phyloP scores from a whole-genome alignment of 1,140 invertebrate species.

The Oryctes rhinoceros region DNA sequence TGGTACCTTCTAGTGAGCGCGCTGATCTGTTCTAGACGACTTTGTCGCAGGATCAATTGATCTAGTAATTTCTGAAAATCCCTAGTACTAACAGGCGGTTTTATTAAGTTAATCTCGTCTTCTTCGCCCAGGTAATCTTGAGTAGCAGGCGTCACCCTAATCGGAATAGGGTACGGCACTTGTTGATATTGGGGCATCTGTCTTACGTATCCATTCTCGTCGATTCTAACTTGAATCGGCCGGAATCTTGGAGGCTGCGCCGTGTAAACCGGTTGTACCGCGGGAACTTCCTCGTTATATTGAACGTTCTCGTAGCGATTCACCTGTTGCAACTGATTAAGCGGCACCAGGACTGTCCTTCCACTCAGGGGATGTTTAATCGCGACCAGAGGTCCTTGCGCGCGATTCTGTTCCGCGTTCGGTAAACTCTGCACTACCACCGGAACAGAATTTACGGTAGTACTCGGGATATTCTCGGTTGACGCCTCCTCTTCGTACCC shows the following conservation, averaged over 20 bases:
- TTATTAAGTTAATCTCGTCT: conserved; percentile 56
- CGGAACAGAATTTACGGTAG: conserved; percentile 51
- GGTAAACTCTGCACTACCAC: conserved; percentile 57
- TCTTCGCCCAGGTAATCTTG: conserved; percentile 48
- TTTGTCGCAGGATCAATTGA: conserved; percentile 66
- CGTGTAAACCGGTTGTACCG: conserved; percentile 43
- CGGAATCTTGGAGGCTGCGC: conserved; percentile 44
- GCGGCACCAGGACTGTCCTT: conserved; percentile 60
- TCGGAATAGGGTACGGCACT: conserved; percentile 48
- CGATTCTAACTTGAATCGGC: conserved; percentile 57
- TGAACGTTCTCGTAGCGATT: not conserved
- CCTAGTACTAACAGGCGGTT: conserved; percentile 66
- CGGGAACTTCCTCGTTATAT: not conserved
- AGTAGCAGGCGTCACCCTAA: conserved; percentile 54
- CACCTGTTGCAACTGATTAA: conserved; percentile 49
- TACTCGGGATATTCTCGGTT: conserved; percentile 51
- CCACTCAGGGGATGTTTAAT: conserved; percentile 64
- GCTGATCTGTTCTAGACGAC: conserved; percentile 63
- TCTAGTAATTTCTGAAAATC: conserved; percentile 68
- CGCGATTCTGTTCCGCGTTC: conserved; percentile 39
- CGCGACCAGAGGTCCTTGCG: conserved; percentile 57
- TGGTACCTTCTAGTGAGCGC: conserved; percentile 47
- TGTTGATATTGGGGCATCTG: conserved; percentile 49
- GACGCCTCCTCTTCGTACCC: conserved; percentile 46
- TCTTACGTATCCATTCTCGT: conserved; percentile 57